A percentile compares a stretch with the other conserved stretches of the same genome.
These are phyloP conservation scores for Brachionus sp. DNA, from an alignment of 1,140 invertebrate species.

Conservation along the genomic window DNA sequence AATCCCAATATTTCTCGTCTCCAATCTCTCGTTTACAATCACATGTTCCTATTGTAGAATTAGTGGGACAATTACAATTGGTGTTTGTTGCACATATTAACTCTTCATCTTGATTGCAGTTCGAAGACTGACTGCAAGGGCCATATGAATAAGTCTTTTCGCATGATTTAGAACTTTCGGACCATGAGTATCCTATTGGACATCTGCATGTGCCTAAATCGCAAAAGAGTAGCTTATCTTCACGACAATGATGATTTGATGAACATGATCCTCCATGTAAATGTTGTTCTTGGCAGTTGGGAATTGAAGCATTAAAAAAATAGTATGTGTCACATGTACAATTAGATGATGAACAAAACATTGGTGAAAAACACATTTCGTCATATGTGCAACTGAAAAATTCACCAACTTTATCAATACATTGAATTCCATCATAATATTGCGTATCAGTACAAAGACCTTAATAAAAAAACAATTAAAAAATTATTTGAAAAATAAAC, in stretches of 20 bases:
- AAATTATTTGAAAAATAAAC: not conserved
- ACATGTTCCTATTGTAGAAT: not conserved
- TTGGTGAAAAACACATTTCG: not conserved
- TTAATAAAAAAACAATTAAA: not conserved
- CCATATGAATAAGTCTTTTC: not conserved
- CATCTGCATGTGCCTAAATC: not conserved
- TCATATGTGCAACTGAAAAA: not conserved
- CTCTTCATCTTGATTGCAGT: not conserved
- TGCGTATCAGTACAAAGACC: not conserved
- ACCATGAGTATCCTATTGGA: not conserved
- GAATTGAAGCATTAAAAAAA: not conserved
- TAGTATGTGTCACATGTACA: not conserved
- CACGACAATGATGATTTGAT: not conserved
- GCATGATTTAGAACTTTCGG: not conserved
- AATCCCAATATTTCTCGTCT: constrained; percentile 2
- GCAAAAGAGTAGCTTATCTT: constrained; percentile 1
- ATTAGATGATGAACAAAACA: not conserved
- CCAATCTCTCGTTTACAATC: not conserved
- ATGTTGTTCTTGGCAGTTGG: not conserved
- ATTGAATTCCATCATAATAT: not conserved
- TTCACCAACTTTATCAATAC: not conserved
- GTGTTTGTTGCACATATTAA: not conserved
- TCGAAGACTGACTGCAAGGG: not conserved
- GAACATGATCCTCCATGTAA: not conserved
- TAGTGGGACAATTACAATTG: not conserved